Evolutionary conservation across 2,113 vertebrate genomes (phyloP).

Genomic region (Eublepharis macularius): DNA sequence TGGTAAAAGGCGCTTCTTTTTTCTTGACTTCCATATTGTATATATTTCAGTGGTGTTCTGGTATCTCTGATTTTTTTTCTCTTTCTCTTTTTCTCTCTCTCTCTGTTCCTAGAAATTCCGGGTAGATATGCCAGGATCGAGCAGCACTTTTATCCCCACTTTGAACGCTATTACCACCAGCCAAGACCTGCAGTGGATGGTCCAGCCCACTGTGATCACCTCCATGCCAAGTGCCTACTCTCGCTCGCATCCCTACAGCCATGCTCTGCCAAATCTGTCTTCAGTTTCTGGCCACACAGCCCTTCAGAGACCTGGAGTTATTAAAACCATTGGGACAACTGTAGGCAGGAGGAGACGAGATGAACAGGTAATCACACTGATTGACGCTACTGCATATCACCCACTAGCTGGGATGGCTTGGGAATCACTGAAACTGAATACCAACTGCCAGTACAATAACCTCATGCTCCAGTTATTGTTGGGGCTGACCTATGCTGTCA

Average conservation of each 20-base stretch:
- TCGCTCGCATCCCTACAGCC: conserved; percentile 91
- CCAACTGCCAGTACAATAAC: neutral
- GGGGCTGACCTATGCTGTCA: neutral
- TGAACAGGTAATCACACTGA: conserved; percentile 83
- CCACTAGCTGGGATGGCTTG: neutral
- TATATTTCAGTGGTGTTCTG: neutral
- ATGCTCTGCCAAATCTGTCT: conserved; percentile 84
- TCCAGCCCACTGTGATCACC: conserved; percentile 98
- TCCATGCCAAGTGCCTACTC: conserved; percentile 98
- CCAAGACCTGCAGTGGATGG: conserved; percentile 99
- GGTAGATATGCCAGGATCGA: conserved; percentile 98
- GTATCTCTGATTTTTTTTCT: conserved; percentile 35
- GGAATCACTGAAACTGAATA: neutral
- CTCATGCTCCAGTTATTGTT: neutral
- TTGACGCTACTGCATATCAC: neutral
- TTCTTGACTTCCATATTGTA: neutral
- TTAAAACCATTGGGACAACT: conserved; percentile 93
- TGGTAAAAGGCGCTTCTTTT: neutral
- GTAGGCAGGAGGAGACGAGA: conserved; percentile 92
- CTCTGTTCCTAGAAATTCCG: conserved; percentile 88
- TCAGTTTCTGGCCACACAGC: conserved; percentile 87
- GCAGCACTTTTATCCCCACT: conserved; percentile 97
- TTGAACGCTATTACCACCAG: conserved; percentile 99
- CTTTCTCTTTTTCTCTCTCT: neutral
- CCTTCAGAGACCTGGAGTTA: conserved; percentile 91